phyloP scores from a whole-genome alignment of 2,888 invertebrate species.

The Melinopterus prodromus region DNA sequence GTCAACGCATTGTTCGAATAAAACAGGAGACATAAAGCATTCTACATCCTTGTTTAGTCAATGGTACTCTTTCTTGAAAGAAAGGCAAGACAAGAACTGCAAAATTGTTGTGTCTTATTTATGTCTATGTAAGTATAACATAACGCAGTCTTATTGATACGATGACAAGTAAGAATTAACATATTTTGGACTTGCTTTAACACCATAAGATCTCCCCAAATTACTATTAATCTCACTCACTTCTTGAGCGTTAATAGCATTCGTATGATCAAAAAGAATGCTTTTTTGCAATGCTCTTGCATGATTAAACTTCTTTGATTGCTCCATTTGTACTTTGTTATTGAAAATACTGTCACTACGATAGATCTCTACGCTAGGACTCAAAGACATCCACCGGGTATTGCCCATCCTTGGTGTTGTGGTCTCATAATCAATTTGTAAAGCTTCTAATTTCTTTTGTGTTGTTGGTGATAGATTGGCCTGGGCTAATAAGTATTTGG shows the following conservation, averaged over 20 bases:
- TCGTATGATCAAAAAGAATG: conserved; percentile 25
- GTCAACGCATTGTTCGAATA: too few species aligned
- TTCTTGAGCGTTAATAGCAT: conserved; percentile 7
- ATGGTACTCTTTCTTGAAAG: too few species aligned
- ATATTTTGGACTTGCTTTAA: not conserved
- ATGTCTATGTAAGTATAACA: not conserved
- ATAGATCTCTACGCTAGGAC: conserved; percentile 32
- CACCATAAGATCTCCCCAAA: not conserved
- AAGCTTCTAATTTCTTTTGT: conserved; percentile 25
- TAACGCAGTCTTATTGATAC: not conserved
- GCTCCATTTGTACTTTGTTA: conserved; percentile 17
- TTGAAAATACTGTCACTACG: conserved; percentile 24
- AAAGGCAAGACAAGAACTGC: too few species aligned
- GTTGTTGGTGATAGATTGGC: conserved; percentile 31
- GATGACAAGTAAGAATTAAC: not conserved
- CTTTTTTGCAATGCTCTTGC: conserved; percentile 31
- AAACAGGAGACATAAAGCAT: too few species aligned
- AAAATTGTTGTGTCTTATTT: not conserved
- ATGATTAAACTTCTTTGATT: conserved; percentile 29
- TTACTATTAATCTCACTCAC: not conserved
- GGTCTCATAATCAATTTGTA: conserved; percentile 23
- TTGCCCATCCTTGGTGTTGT: conserved; percentile 21
- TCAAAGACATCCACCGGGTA: conserved; percentile 30
- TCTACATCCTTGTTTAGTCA: too few species aligned
- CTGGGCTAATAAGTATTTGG: conserved; percentile 25